Percentiles rank a stretch among this genome's conserved stretches.
These are phyloP conservation scores for Orussus abietinus DNA, from an alignment of 1,140 invertebrate genomes.

Conservation along the genomic window DNA sequence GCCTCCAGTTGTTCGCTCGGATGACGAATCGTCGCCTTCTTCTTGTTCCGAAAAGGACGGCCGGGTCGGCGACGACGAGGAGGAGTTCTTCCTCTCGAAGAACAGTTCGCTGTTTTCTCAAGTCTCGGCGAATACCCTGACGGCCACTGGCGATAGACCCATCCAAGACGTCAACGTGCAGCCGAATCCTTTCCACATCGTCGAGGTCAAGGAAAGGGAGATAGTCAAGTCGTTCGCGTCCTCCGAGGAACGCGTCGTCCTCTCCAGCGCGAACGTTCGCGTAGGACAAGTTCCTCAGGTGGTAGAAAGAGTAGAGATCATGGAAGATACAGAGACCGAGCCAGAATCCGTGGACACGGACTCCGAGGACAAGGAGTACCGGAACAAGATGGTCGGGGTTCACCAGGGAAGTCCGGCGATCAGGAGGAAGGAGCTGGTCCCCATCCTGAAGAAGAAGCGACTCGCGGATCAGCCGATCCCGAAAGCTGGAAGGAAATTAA, in stretches of 20 bases:
- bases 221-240: conserved; percentile 53
- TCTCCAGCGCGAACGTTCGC: conserved; percentile 41
- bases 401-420: background rate
- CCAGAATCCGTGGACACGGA: conserved; percentile 57
- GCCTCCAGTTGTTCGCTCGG: conserved; percentile 21
- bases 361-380: conserved; percentile 45
- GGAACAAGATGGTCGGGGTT: conserved; percentile 8
- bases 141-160: conserved; percentile 18
- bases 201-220: conserved; percentile 59
- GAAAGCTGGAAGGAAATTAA: conserved; percentile 25
- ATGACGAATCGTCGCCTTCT: conserved; percentile 18
- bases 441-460: conserved; percentile 32
- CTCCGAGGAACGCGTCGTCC: conserved; percentile 46
- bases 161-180: conserved; percentile 22
- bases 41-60: conserved; percentile 18
- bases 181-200: conserved; percentile 49
- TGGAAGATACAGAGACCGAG: conserved; percentile 57
- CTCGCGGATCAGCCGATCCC: conserved; percentile 4
- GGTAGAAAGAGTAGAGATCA: conserved; percentile 55
- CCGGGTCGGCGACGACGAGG: conserved; percentile 31
- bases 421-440: conserved; percentile 29
- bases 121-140: conserved; percentile 59
- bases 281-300: conserved; percentile 48
- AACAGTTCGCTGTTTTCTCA: conserved; percentile 68
- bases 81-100: conserved; percentile 59